Conservation (phyloP, 1,140 invertebrate genomes). For the Calliopsis andreniformis region DNA sequence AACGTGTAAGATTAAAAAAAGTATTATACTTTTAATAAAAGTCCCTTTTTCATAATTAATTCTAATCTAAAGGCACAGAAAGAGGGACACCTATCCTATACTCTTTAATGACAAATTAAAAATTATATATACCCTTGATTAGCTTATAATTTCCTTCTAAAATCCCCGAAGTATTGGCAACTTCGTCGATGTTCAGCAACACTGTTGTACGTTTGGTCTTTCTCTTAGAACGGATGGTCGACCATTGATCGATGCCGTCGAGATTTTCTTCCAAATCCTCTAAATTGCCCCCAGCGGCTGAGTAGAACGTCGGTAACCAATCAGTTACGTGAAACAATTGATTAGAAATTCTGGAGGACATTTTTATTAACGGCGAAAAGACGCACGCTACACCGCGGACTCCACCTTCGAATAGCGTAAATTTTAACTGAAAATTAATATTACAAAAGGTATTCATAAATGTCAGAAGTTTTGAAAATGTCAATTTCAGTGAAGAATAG, state of each 20-base stretch:
- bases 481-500: too few species aligned
- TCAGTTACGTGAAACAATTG: constrained; percentile 87
- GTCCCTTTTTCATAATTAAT: too few species aligned
- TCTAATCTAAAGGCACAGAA: too few species aligned
- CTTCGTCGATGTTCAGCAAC: constrained; percentile 73
- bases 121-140: constrained; percentile 72
- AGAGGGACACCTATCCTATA: too few species aligned
- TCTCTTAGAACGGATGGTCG: constrained; percentile 60
- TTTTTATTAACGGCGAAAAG: constrained; percentile 81
- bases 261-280: constrained; percentile 63
- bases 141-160: constrained; percentile 70
- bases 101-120: too few species aligned
- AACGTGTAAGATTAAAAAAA: too few species aligned
- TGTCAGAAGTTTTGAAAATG: too few species aligned
- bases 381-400: constrained; percentile 84
- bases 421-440: constrained; percentile 70
- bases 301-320: constrained; percentile 87
- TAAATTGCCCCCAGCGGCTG: constrained; percentile 81
- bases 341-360: constrained; percentile 81
- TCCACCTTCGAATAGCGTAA: constrained; percentile 85
- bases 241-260: constrained; percentile 82
- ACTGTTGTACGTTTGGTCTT: constrained; percentile 42
- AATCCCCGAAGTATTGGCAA: constrained; percentile 47
- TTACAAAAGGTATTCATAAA: background rate
- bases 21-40: too few species aligned